Base-by-base conservation (phyloP, 37 sponge, comb jelly and placozoan species). In the Hormiphora californensis region DNA sequence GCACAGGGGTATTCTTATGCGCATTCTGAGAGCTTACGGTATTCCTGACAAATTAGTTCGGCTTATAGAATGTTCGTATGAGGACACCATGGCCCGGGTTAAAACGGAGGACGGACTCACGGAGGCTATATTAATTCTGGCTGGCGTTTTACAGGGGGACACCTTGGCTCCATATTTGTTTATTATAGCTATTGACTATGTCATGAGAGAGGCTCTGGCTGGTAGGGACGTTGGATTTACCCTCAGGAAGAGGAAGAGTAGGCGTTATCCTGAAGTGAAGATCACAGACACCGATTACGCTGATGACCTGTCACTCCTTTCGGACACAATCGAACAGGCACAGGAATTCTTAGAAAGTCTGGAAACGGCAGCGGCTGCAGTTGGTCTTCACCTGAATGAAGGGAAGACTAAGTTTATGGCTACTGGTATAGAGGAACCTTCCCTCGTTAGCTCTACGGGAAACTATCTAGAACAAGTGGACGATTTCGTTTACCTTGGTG, bases 101-200 rank as follows among this genome's bases (percentile, higher is more conserved):
- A 63, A 35, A 2, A 63, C 67, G 34, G 36, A 33, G 1, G 67
- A 63, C 34, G 67, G 67, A 5, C 67, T 0, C 19, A 63, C 36
- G 31, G 67, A 63, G 31, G 36, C 67, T 1, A 35, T 63, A 35
- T 33, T 35, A 21, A 32, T 63, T 36, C 31, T 36, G 21, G 34
- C 67, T 9, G 85, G 54, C 49, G 85, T 85, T 25, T 85, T 85
- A 54, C 85, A 85, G 28, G 81, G 81, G 19, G 81, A 85, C 85
- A 44, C 85, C 32, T 32, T 85, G 0, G 49, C 54, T 32, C 85
- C 54, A 15, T 8, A 32, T 3, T 32, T 85, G 0, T 85, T 85
- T 33, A 23, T 85, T 12, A 46, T 85, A 7, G 22, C 32, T 35
- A 54, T 85, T 54, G 54, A 46, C 2, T 54, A 33, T 0, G 31